Evolutionary conservation across 1,140 invertebrate genomes (phyloP).

Genomic region (Plectrocnemia conspersa): DNA sequence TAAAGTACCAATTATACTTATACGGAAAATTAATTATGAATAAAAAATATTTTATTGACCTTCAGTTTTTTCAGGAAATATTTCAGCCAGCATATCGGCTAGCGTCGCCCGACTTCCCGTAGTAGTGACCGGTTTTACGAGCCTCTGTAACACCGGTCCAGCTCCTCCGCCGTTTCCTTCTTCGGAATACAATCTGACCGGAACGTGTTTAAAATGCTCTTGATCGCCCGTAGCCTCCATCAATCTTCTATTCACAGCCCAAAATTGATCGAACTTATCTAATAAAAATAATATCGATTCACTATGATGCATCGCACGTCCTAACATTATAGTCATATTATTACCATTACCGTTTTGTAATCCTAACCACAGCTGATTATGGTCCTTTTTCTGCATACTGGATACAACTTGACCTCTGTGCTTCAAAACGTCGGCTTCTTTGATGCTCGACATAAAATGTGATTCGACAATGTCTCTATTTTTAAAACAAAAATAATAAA

Average conservation of each 20-base stretch:
- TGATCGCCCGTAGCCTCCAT: constrained; percentile 79
- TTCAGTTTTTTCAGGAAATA: constrained; percentile 59
- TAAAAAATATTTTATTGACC: constrained; percentile 43
- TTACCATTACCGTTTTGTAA: constrained; percentile 73
- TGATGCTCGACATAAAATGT: constrained; percentile 91
- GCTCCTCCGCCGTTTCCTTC: constrained; percentile 63
- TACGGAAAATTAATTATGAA: background rate
- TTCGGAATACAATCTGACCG: constrained; percentile 84
- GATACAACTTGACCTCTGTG: constrained; percentile 88
- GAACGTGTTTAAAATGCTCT: constrained; percentile 88
- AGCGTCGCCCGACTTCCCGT: constrained; percentile 71
- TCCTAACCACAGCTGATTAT: constrained; percentile 93
- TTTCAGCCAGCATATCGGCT: constrained; percentile 65
- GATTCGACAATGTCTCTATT: constrained; percentile 90
- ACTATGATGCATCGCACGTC: too few species aligned
- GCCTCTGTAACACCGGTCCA: constrained; percentile 60
- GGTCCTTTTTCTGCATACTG: constrained; percentile 96
- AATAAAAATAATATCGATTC: constrained; percentile 42
- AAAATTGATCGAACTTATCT: constrained; percentile 99
- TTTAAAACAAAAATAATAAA: constrained; percentile 9
- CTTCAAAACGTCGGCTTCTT: constrained; percentile 97
- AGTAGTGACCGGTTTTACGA: constrained; percentile 69
- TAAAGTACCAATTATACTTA: too few species aligned
- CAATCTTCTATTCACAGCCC: constrained; percentile 90
- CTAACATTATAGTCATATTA: too few species aligned